These are phyloP conservation scores for Bombus huntii DNA, from an alignment of 1,140 invertebrate genomes.

Conservation along the genomic window DNA sequence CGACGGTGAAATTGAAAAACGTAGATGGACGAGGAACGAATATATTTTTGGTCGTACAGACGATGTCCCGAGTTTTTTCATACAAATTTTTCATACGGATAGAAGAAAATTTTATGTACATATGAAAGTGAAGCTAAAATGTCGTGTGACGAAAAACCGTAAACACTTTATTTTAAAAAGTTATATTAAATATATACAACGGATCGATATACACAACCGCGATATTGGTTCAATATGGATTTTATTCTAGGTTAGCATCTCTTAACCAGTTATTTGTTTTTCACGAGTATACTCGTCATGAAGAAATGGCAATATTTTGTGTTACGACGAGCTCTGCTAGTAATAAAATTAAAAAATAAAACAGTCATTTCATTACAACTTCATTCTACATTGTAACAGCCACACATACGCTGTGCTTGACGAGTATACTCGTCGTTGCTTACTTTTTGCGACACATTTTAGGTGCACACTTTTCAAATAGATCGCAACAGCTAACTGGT, in stretches of 20 bases:
- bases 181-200: background rate
- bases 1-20: background rate
- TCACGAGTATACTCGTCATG: too few species aligned
- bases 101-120: too few species aligned
- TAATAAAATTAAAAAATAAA: too few species aligned
- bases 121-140: background rate
- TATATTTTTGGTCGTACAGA: background rate
- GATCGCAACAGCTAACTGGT: too few species aligned
- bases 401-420: too few species aligned
- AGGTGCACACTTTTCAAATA: too few species aligned
- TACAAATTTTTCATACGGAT: background rate
- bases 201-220: background rate
- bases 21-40: background rate
- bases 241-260: background rate
- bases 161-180: background rate
- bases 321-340: too few species aligned
- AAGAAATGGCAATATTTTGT: too few species aligned
- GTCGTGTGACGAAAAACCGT: background rate
- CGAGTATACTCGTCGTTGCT: too few species aligned
- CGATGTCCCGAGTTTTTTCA: background rate
- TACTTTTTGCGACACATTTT: too few species aligned
- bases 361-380: too few species aligned
- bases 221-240: background rate
- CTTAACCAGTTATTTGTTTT: background rate
- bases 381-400: too few species aligned